Evolutionary conservation across 2,113 vertebrate genomes (phyloP).

Genomic region (Gambusia affinis): DNA sequence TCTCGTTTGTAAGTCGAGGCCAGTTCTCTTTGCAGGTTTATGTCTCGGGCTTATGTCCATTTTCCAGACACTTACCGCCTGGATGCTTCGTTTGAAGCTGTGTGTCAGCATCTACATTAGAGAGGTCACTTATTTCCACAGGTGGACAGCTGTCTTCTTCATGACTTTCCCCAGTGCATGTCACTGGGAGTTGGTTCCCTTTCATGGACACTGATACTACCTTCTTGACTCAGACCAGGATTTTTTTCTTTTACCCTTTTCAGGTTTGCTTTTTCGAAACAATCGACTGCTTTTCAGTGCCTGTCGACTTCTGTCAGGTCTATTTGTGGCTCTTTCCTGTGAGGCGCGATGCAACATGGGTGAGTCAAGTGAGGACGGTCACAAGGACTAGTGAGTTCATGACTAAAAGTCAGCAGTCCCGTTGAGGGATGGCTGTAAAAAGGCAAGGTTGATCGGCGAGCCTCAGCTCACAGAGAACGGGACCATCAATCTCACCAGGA

Average conservation of each 20-base stretch:
- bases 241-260: neutral
- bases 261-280: slow-evolving; percentile 15
- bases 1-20: slow-evolving; percentile 9
- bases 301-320: slow-evolving; percentile 18
- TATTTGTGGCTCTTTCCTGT: slow-evolving; percentile 61
- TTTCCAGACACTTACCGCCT: slow-evolving; percentile 10
- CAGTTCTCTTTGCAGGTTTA: slow-evolving; percentile 8
- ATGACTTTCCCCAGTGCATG: slow-evolving; percentile 17
- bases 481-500: slow-evolving; percentile 12
- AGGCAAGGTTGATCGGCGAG: slow-evolving; percentile 32
- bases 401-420: slow-evolving; percentile 66
- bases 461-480: neutral
- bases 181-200: slow-evolving; percentile 30
- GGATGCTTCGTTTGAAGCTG: slow-evolving; percentile 40
- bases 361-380: slow-evolving; percentile 59
- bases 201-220: slow-evolving; percentile 30
- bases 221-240: neutral
- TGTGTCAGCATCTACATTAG: slow-evolving; percentile 29
- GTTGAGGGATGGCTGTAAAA: slow-evolving; percentile 34
- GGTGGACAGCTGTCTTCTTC: slow-evolving; percentile 23
- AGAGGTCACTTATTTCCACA: slow-evolving; percentile 37
- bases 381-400: slow-evolving; percentile 37
- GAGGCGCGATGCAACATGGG: slow-evolving; percentile 23
- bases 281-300: slow-evolving; percentile 18
- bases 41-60: slow-evolving; percentile 4